Evolutionary conservation across 2,797 vertebrate genomes (phyloP).

Genomic region (Cirrhinus molitorella): DNA sequence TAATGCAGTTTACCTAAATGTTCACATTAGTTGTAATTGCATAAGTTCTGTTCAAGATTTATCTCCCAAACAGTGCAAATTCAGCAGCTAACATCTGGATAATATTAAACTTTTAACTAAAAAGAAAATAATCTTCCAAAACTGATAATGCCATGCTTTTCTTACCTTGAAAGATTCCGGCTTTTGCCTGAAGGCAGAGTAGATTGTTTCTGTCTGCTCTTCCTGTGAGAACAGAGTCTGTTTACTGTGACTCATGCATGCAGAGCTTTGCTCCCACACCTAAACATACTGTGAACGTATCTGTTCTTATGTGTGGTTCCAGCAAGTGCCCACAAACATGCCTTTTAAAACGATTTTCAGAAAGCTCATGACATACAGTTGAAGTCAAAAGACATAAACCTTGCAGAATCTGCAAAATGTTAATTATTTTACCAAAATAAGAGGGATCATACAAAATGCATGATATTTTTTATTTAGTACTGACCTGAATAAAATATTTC

Average conservation of each 20-base stretch:
- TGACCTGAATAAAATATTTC: too few species aligned
- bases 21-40: not conserved
- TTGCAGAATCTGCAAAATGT: too few species aligned
- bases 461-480: too few species aligned
- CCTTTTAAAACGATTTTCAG: not conserved
- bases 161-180: constrained; percentile 21
- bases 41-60: not conserved
- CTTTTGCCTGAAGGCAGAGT: constrained; percentile 23
- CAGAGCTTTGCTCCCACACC: constrained; percentile 19
- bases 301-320: not conserved
- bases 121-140: not conserved
- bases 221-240: constrained; percentile 38
- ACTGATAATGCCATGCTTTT: not conserved
- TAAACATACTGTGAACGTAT: not conserved
- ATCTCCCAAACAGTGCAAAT: not conserved
- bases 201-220: constrained; percentile 33
- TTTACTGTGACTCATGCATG: constrained; percentile 35
- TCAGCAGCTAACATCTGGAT: constrained; percentile 13
- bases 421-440: too few species aligned
- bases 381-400: too few species aligned
- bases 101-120: not conserved
- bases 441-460: too few species aligned
- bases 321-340: not conserved
- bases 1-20: not conserved
- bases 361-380: not conserved